Evolutionary conservation across 2,797 vertebrate species (phyloP).

Genomic region (Apogon talboti): DNA sequence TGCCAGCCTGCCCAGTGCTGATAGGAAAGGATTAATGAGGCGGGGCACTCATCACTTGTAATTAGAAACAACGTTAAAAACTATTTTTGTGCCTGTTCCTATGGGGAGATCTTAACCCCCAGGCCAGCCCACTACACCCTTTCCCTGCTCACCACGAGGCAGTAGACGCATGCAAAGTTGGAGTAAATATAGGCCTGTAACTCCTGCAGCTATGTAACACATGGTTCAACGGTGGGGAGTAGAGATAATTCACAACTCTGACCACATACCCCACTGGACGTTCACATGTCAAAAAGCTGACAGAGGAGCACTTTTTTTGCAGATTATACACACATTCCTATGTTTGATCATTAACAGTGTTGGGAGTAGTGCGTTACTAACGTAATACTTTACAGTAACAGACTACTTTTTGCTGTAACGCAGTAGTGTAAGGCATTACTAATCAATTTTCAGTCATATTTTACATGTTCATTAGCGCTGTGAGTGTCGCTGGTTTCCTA

Average conservation of each 20-base stretch:
- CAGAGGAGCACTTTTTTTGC: too few relatives aligned
- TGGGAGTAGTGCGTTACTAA: too few relatives aligned
- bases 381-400: too few relatives aligned
- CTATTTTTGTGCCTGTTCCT: constrained; percentile 90
- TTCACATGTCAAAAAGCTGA: constrained; percentile 66
- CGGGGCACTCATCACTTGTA: constrained; percentile 88
- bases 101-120: constrained; percentile 84
- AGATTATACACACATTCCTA: too few relatives aligned
- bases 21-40: constrained; percentile 92
- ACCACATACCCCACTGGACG: constrained; percentile 40
- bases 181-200: constrained; percentile 85
- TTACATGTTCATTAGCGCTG: too few relatives aligned
- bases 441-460: too few relatives aligned
- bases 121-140: constrained; percentile 68
- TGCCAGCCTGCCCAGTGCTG: constrained; percentile 83
- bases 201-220: constrained; percentile 70
- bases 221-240: constrained; percentile 69
- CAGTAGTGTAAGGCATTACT: too few relatives aligned
- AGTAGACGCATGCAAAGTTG: constrained; percentile 64
- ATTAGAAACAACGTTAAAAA: constrained; percentile 90
- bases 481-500: too few relatives aligned
- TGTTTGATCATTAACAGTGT: too few relatives aligned
- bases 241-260: constrained; percentile 68
- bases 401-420: too few relatives aligned
- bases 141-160: constrained; percentile 59